Conservation (phyloP, 2,797 vertebrate species). For the Ispidina picta region DNA sequence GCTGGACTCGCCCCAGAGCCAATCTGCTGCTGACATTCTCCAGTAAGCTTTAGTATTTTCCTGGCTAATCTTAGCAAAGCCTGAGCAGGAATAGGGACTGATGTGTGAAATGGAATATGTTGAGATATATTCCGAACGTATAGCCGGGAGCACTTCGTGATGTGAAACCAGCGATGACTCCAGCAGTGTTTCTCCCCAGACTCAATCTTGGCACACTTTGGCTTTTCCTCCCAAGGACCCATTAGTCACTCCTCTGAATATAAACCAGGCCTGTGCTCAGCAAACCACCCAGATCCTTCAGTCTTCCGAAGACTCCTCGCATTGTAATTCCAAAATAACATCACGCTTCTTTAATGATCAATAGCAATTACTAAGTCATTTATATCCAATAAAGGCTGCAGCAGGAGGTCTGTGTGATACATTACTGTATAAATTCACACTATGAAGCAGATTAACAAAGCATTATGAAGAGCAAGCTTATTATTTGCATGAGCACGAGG, state of each 20-base stretch:
- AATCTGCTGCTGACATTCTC: not conserved
- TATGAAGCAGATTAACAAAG: slow-evolving; percentile 77
- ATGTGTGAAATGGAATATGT: not conserved
- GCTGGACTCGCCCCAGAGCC: accelerated
- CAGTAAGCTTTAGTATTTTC: not conserved
- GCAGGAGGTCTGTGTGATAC: slow-evolving; percentile 60
- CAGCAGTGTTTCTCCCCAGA: not conserved
- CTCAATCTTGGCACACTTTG: not conserved
- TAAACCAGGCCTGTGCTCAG: not conserved
- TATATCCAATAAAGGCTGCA: slow-evolving; percentile 71
- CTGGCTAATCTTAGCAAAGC: not conserved
- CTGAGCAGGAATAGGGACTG: not conserved
- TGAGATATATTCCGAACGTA: not conserved
- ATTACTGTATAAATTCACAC: slow-evolving; percentile 51
- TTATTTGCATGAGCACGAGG: slow-evolving; percentile 72
- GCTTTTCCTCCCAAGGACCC: slow-evolving; percentile 47
- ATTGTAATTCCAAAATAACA: slow-evolving; percentile 37
- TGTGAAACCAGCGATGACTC: not conserved
- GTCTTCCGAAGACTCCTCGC: not conserved
- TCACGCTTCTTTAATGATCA: slow-evolving; percentile 60
- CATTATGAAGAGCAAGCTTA: slow-evolving; percentile 77
- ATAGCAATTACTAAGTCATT: slow-evolving; percentile 71
- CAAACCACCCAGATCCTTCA: not conserved
- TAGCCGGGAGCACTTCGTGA: not conserved
- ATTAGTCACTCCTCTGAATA: slow-evolving; percentile 11